Conservation (phyloP, 2,113 vertebrate genomes). For the Leptodactylus fuscus region DNA sequence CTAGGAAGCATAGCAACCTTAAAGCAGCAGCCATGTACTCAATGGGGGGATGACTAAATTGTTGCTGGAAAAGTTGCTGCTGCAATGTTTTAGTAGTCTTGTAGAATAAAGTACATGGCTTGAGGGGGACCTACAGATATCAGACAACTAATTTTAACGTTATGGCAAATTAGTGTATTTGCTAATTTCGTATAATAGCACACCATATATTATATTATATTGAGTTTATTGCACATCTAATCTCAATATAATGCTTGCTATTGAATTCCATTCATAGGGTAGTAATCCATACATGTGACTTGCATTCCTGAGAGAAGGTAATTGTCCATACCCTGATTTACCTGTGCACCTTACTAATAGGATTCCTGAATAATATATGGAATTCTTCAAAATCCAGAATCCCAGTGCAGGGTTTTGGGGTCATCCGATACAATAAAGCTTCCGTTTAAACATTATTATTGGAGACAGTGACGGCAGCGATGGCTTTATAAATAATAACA, state of each 20-base stretch:
- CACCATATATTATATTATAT: not conserved
- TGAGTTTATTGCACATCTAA: not conserved
- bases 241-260: not conserved
- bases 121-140: too few species aligned
- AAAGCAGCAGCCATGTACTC: too few species aligned
- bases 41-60: too few species aligned
- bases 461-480: not conserved
- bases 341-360: not conserved
- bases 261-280: not conserved
- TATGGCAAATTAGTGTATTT: too few species aligned
- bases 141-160: too few species aligned
- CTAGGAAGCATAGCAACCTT: too few species aligned
- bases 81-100: too few species aligned
- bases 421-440: constrained; percentile 10
- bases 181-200: not conserved
- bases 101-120: too few species aligned
- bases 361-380: constrained; percentile 30
- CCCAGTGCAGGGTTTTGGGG: constrained; percentile 1
- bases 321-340: not conserved
- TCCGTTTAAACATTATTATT: constrained; percentile 28
- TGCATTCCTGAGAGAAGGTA: not conserved
- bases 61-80: too few species aligned
- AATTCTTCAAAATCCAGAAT: constrained; percentile 18
- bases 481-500: constrained; percentile 48
- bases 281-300: not conserved